phyloP scores from a whole-genome alignment of 2,888 invertebrate species.

The Amiota communis region DNA sequence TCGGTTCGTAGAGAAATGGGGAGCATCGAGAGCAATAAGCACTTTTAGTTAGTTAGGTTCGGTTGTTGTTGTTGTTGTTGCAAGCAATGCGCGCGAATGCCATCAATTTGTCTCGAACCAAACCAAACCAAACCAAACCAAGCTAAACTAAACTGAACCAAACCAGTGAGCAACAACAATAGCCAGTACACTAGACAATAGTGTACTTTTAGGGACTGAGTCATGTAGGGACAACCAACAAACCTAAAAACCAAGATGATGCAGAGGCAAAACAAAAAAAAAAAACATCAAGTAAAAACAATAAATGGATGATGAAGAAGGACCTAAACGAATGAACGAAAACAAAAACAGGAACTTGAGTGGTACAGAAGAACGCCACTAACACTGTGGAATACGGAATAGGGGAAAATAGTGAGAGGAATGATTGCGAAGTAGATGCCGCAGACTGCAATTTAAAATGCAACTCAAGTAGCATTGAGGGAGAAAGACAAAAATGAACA shows the following conservation, averaged over 20 bases:
- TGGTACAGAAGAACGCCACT: neutral
- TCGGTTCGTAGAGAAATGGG: too few species aligned
- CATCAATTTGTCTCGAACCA: conserved; percentile 65
- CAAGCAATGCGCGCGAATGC: conserved; percentile 45
- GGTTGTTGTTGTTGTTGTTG: neutral
- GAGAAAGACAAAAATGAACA: neutral
- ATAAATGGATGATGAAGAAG: neutral
- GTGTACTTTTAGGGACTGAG: neutral
- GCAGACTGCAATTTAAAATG: conserved; percentile 64
- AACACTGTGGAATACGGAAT: conserved; percentile 8
- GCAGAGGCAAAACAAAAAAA: conserved; percentile 1
- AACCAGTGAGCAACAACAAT: neutral
- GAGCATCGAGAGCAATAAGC: conserved; percentile 17
- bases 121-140: conserved; percentile 43
- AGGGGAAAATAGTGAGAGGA: neutral
- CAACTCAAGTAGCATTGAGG: conserved; percentile 56
- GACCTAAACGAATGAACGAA: neutral
- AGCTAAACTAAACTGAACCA: too few species aligned
- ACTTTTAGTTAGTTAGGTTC: conserved; percentile 29
- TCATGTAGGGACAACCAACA: too few species aligned
- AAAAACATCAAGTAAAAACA: conserved; percentile 23
- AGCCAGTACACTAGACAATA: neutral
- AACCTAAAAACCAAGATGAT: too few species aligned
- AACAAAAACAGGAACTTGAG: conserved; percentile 23
- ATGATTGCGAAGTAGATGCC: conserved; percentile 14